Evolutionary conservation across 1,140 invertebrate species (phyloP).

Genomic region (Thaumatotibia leucotreta): DNA sequence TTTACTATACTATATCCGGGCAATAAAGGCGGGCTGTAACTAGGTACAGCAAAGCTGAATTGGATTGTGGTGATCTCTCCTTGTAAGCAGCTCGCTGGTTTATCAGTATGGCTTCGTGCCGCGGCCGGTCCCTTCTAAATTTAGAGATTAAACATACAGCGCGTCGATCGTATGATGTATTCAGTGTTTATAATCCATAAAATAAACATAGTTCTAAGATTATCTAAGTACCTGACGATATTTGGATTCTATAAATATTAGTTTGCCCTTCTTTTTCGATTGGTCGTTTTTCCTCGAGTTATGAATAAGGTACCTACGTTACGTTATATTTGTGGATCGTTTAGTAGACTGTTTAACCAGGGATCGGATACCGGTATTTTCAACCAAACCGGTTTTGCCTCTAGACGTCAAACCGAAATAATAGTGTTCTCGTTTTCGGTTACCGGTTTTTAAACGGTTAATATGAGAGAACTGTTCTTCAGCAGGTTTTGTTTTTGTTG

Average conservation of each 20-base stretch:
- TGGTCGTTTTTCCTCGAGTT: neutral
- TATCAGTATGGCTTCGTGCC: constrained; percentile 5
- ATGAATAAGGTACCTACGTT: too few species aligned
- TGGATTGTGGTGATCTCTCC: constrained; percentile 4
- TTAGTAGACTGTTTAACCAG: too few species aligned
- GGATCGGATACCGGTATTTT: too few species aligned
- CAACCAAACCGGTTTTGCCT: too few species aligned
- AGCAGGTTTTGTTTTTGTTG: too few species aligned
- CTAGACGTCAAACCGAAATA: too few species aligned
- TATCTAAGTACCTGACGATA: neutral
- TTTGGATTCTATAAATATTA: neutral
- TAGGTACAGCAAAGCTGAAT: neutral
- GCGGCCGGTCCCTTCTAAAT: constrained; percentile 4
- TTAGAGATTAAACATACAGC: neutral
- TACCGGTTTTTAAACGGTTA: too few species aligned
- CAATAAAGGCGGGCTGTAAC: neutral
- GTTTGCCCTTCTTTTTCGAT: neutral
- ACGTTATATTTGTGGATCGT: too few species aligned
- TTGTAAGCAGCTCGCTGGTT: neutral
- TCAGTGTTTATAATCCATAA: constrained; percentile 1
- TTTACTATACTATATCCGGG: neutral
- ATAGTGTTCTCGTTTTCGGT: too few species aligned
- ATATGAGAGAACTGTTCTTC: too few species aligned
- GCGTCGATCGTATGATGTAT: constrained; percentile 7
- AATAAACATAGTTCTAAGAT: constrained; percentile 2